Evolutionary conservation across 2,888 invertebrate species (phyloP).

Genomic region (Nemoura dubitans): DNA sequence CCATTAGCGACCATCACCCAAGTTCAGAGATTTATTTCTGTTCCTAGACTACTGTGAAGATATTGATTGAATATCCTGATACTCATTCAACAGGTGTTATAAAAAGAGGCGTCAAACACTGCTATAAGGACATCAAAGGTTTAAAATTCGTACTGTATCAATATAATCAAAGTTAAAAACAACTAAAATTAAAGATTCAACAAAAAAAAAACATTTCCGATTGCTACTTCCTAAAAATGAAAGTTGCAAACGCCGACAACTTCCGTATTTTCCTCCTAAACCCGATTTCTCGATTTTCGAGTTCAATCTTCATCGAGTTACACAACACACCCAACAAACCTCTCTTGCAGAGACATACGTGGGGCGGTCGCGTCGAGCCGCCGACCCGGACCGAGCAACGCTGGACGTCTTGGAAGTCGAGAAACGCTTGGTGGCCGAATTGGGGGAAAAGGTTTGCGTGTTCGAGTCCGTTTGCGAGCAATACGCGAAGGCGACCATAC

Average conservation of each 20-base stretch:
- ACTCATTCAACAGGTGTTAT: neutral
- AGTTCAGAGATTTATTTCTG: no score
- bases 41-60: no score
- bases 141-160: neutral
- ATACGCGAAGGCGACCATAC: conserved; percentile 68
- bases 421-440: conserved; percentile 78
- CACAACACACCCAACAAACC: neutral
- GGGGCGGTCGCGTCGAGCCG: conserved; percentile 69
- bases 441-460: conserved; percentile 81
- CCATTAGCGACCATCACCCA: no score
- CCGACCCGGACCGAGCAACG: conserved; percentile 57
- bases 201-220: neutral
- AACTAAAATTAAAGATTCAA: neutral
- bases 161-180: neutral
- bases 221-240: neutral
- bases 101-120: no score
- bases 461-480: conserved; percentile 80
- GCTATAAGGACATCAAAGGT: no score
- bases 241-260: neutral
- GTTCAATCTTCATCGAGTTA: no score
- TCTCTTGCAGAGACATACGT: conserved; percentile 73
- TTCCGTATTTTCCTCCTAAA: neutral
- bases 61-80: no score
- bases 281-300: neutral
- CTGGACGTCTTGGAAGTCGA: conserved; percentile 78